These are phyloP conservation scores for Anoura caudifer DNA, from an alignment of 2,113 vertebrate species.

Conservation along the genomic window DNA sequence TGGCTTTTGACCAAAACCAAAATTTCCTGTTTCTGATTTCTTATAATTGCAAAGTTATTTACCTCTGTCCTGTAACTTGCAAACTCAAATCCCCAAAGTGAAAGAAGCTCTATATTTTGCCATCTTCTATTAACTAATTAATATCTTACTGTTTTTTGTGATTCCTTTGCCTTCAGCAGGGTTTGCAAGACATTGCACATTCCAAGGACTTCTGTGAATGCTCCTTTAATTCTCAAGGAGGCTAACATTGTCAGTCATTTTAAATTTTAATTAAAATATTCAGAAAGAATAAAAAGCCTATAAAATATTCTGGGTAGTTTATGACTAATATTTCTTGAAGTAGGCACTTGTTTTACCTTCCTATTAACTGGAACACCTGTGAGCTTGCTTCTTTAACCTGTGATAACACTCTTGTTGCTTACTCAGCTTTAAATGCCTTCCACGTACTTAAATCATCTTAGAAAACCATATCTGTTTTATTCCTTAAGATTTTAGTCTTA, in stretches of 20 bases:
- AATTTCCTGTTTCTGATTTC: neutral
- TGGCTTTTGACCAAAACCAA: conserved; percentile 70
- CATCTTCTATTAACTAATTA: conserved; percentile 65
- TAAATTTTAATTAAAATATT: conserved; percentile 67
- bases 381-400: neutral
- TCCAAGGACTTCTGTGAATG: neutral
- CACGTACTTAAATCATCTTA: neutral
- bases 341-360: conserved; percentile 26
- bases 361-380: neutral
- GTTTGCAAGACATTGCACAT: conserved; percentile 8
- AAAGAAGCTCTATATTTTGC: conserved; percentile 33
- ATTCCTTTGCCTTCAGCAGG: conserved; percentile 28
- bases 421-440: neutral
- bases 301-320: conserved; percentile 47
- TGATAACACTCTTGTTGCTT: neutral
- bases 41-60: conserved; percentile 60
- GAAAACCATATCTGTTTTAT: neutral
- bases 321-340: conserved; percentile 51
- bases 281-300: conserved; percentile 27
- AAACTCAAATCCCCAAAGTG: conserved; percentile 67
- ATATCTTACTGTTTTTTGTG: conserved; percentile 54
- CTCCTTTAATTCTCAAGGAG: conserved; percentile 36
- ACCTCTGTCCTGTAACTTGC: conserved; percentile 65
- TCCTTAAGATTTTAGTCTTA: neutral
- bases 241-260: conserved; percentile 52